Base-by-base conservation (phyloP, 2,113 vertebrate genomes). In the Cololabis saira region DNA sequence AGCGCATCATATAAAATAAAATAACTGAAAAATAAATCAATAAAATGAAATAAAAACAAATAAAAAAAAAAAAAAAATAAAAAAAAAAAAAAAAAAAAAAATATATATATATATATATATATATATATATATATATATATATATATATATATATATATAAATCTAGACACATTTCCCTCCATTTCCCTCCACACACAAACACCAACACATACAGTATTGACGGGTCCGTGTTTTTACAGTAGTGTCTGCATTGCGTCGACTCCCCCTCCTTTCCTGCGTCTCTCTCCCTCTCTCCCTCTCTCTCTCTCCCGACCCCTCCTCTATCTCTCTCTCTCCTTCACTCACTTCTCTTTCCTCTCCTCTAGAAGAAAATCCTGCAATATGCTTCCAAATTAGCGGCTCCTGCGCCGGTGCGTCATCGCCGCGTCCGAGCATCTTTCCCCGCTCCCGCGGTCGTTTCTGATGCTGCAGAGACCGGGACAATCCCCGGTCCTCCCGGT, bases 171-270 rank as follows among this genome's bases (percentile, higher is more conserved):
- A n/a, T n/a, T n/a, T n/a, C n/a, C n/a, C n/a, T n/a, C n/a, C n/a
- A n/a, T n/a, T n/a, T n/a, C n/a, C n/a, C n/a, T n/a, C n/a, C n/a
- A n/a, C n/a, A n/a, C n/a, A n/a, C n/a, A n/a, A n/a, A n/a, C n/a
- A n/a, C n/a, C n/a, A n/a, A n/a, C n/a, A 74, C 74, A 71, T 80
- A 43, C 57, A 42, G 44, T 37, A 19, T 30, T 3, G 22, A 67
- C 67, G 61, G 60, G 69, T 68, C 77, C 84, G 79, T 80, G 62
- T 81, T 84, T n/a, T 84, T 85, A 89, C 88, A 88, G 90, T 83
- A n/a, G 74, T 90, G 91, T 89, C 92, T 93, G 92, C 92, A 93
- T 92, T 93, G 92, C 92, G 92, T 92, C 91, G 90, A 86, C 89
- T 6, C 78, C 76, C 83, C 87, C 77, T 71, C 21, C 6, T 55